Base-by-base conservation (phyloP, 1,140 invertebrate genomes). In the Aphaenogaster floridana region DNA sequence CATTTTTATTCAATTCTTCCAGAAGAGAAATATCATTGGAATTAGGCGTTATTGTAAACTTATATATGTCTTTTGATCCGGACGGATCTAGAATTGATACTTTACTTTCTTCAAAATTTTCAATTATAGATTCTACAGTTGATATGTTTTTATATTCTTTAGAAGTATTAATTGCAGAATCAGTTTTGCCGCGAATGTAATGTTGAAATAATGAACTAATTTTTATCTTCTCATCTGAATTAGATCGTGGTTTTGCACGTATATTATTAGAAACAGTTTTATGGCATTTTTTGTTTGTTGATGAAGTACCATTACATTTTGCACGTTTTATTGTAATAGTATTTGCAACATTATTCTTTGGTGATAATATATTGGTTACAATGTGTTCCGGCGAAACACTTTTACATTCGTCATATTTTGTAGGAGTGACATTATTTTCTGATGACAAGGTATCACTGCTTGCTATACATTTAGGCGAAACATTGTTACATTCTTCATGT, bases 1-100 rank as follows among this genome's bases (percentile, higher is more conserved):
- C 15, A 66, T 88, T 61, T 76, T 91, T 34, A 81, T 94, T 94
- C 34, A 91, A 54, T 79, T 89, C 84, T 69, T 93, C 86, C 57
- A 92, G 88, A 4, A 28, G 13, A n/a, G 92, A 91, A 57, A 42
- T 54, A 86, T 87, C 61, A 34, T 87, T 50, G 6, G 72, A 39
- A 7, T 57, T 17, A 52, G 5, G 3, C 57, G 78, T 76, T 50
- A 93, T 66, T 59, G 74, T 83, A 83, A 93, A 86, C 28, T 15
- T 77, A 72, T 88, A 48, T 54, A 89, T 11, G 34, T 90, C 64
- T 59, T 50, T 54, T 48, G 61, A 39, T 59, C 1, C 45, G 2
- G 85, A 78, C 2, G 28, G 61, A 1, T 50, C 36, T 86, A 17
- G 11, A 61, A 0, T 15, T 63, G 17, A 6, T 17, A 57, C 2